phyloP scores from a whole-genome alignment of 2,888 invertebrate species.

The Catonia carolina region DNA sequence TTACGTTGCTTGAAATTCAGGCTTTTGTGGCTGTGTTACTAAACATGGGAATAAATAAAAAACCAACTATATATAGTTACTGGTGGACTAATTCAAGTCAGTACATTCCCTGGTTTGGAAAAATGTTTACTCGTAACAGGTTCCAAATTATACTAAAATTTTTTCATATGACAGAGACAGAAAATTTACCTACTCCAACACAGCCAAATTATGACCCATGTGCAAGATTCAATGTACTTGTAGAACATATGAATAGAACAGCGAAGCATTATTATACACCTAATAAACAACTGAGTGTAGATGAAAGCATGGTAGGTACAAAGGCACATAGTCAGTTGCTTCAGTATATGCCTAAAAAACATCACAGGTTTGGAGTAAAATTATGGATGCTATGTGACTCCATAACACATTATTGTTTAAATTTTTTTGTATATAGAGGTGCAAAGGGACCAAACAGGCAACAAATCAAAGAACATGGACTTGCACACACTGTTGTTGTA shows the following conservation, averaged over 20 bases:
- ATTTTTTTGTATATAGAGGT: conserved; percentile 16
- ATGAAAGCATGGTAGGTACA: conserved; percentile 12
- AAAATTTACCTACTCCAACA: not conserved
- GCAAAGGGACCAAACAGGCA: conserved; percentile 1
- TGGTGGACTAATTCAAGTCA: conserved; percentile 1
- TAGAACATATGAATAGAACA: not conserved
- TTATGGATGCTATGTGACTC: conserved; percentile 18
- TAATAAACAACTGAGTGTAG: not conserved
- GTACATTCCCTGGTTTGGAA: not conserved
- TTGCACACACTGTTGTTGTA: conserved; percentile 10
- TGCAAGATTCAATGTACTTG: not conserved
- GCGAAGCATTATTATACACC: not conserved
- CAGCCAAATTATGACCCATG: conserved; percentile 2
- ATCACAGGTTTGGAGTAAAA: conserved; percentile 19
- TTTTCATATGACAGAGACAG: not conserved
- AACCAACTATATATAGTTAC: conserved; percentile 3
- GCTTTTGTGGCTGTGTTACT: too few species aligned
- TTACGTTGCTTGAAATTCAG: conserved; percentile 8
- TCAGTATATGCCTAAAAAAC: conserved; percentile 20
- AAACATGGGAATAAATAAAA: conserved; percentile 14
- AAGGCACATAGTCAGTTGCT: conserved; percentile 11
- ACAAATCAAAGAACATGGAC: conserved; percentile 14
- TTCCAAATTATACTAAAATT: conserved; percentile 1
- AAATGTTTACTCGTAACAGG: not conserved
- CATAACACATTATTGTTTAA: conserved; percentile 14